Evolutionary conservation across 2,113 vertebrate species (phyloP), one percentile per base, ranked within the genome.

Genomic region (Ceyx margarethae): DNA sequence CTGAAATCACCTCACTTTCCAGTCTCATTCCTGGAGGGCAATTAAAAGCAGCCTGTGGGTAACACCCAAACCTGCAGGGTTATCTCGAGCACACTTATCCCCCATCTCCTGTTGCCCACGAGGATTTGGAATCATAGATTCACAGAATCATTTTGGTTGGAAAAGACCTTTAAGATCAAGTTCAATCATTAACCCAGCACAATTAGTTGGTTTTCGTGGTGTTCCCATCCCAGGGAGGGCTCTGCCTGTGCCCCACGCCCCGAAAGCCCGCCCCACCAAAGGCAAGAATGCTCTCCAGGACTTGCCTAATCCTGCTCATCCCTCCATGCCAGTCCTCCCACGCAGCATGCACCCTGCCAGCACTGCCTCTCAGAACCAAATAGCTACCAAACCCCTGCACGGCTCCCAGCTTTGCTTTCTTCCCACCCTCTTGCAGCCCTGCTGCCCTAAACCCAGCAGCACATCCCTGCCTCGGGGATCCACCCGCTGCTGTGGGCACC

Each of bases 301-400:
- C 96, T 85, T 96, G 94, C 93, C 94, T 94, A 78, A 91, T 97
- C 95, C 87, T 95, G 96, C 92, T 95, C 33, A 1, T 85, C 88
- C 87, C 88, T 79, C 87, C 68, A 68, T 90, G 93, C 95, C 93
- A 97, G 86, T 91, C 84, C 89, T 97, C 96, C 94, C 92, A 95
- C 62, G 16, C 60, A 2, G n/a, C 50, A 71, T 67, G 68, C 84
- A 23, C 42, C 85, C 91, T 93, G 95, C 93, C 87, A 94, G 93
- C 1, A 2, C 69, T 65, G 78, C 83, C 88, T 43, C 37, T 62
- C 80, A 50, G 6, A 79, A 48, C 78, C 13, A 9, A 33, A 26
- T 0, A 85, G 73, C 68, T 67, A 81, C 3, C 13, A 53, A 71
- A 95, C 56, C 81, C 43, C 20, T 3, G 50, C 71, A 31, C 1